These are phyloP conservation scores for Serranus cabrilla DNA, from an alignment of 2,797 vertebrate genomes.

Conservation along the genomic window DNA sequence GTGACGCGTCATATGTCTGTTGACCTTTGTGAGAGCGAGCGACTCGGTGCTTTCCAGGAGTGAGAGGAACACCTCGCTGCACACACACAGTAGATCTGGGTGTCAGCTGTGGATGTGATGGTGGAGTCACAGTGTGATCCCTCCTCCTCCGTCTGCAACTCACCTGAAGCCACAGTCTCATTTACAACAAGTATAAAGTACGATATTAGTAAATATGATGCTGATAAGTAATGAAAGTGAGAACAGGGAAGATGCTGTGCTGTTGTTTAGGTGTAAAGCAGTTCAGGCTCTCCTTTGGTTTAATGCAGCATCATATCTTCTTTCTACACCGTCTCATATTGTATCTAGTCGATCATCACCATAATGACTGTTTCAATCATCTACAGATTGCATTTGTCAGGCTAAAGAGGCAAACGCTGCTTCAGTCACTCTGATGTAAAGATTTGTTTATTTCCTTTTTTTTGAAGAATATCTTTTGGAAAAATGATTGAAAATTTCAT, in stretches of 20 bases:
- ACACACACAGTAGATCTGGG: conserved; percentile 6
- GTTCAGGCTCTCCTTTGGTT: background rate
- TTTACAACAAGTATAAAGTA: background rate
- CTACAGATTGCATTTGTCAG: background rate
- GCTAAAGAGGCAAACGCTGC: background rate
- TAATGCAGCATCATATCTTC: background rate
- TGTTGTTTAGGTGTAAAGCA: background rate
- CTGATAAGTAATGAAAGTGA: too few relatives aligned
- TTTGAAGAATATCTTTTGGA: too few relatives aligned
- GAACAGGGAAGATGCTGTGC: too few relatives aligned
- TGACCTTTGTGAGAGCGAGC: conserved; percentile 46
- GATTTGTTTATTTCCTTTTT: background rate
- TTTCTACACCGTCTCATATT: background rate
- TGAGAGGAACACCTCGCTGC: conserved; percentile 17
- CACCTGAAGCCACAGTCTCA: background rate
- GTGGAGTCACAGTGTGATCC: background rate
- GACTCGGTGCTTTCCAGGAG: conserved; percentile 41
- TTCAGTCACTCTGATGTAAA: background rate
- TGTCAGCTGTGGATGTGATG: background rate
- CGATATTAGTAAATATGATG: background rate
- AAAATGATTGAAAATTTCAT: too few relatives aligned
- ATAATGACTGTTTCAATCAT: background rate
- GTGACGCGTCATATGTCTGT: conserved; percentile 49
- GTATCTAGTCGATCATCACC: background rate
- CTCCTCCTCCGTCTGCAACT: background rate